A percentile compares a stretch with the other conserved stretches of the same genome.
Conservation (phyloP, 2,888 invertebrate species). For the Monoplex corrugatus region DNA sequence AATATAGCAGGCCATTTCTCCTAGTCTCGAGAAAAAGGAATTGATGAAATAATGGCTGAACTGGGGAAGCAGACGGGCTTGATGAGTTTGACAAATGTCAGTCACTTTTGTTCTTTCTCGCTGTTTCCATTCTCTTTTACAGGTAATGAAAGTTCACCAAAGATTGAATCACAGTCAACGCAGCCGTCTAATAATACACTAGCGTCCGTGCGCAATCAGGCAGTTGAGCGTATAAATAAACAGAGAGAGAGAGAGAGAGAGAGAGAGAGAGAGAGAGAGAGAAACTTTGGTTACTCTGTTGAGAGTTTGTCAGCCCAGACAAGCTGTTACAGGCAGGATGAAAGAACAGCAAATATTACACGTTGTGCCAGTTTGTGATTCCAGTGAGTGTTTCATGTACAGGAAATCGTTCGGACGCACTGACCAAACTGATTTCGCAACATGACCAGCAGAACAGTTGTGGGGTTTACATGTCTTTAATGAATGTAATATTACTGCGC, state of each 20-base stretch:
- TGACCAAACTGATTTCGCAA: constrained; percentile 48
- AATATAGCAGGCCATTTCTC: too few relatives aligned
- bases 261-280: too few relatives aligned
- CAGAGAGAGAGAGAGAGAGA: too few relatives aligned
- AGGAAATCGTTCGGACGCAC: constrained; percentile 49
- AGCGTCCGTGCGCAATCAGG: background rate
- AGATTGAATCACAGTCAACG: background rate
- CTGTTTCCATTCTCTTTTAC: background rate
- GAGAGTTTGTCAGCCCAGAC: background rate
- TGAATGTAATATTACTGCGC: constrained; percentile 40
- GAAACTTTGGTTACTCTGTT: background rate
- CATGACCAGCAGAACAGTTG: background rate
- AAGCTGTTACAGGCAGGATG: constrained; percentile 33
- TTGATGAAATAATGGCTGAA: too few relatives aligned
- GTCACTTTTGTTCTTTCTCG: background rate
- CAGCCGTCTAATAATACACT: background rate
- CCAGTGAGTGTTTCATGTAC: constrained; percentile 35
- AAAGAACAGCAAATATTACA: constrained; percentile 51
- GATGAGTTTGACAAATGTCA: too few relatives aligned
- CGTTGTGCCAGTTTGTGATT: constrained; percentile 37
- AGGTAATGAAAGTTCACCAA: background rate
- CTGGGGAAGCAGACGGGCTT: too few relatives aligned
- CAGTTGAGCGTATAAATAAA: background rate
- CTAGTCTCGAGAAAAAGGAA: too few relatives aligned
- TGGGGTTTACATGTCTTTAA: constrained; percentile 13